phyloP scores from a whole-genome alignment of 2,113 vertebrate genomes.

The Podiceps cristatus region DNA sequence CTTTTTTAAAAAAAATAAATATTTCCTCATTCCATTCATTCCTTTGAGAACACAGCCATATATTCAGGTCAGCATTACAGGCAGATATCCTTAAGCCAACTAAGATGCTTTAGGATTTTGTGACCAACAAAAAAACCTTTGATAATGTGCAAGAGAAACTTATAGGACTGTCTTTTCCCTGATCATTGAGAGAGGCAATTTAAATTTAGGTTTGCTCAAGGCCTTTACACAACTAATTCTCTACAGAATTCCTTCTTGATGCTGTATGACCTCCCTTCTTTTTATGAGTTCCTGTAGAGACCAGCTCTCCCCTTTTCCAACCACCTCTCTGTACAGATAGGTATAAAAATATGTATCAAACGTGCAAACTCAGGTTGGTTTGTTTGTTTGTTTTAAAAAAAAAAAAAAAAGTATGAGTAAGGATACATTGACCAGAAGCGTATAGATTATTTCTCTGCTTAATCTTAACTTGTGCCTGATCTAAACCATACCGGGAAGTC shows the following conservation, averaged over 20 bases:
- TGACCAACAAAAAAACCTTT: neutral
- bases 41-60: neutral
- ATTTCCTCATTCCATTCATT: neutral
- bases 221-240: neutral
- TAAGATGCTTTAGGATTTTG: neutral
- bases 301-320: neutral
- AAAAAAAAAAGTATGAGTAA: neutral
- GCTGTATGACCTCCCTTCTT: neutral
- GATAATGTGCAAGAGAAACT: neutral
- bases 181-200: neutral
- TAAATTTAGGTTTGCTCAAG: neutral
- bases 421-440: neutral
- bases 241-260: neutral
- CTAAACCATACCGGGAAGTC: fast-evolving
- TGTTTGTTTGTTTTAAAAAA: too few relatives aligned
- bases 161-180: neutral
- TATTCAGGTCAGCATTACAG: neutral
- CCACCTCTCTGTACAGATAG: neutral
- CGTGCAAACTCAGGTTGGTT: neutral
- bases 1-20: neutral
- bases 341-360: neutral
- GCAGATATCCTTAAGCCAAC: neutral
- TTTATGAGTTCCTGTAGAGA: neutral
- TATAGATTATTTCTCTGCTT: neutral
- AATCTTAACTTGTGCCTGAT: neutral